Evolutionary conservation across 2,797 vertebrate species (phyloP).

Genomic region (Coendou prehensilis): DNA sequence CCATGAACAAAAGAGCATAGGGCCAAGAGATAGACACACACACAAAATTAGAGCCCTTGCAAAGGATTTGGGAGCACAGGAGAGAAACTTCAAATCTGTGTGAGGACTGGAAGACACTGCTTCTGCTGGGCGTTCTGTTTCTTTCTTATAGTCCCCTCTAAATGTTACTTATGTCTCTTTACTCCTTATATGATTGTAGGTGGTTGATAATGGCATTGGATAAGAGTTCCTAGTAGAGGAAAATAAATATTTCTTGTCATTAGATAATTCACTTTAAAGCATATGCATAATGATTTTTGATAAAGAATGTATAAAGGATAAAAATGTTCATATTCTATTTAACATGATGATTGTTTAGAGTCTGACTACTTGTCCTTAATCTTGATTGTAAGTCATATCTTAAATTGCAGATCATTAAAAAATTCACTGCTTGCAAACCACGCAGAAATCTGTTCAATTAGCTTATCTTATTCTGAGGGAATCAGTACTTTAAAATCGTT

Average conservation of each 20-base stretch:
- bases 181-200: neutral
- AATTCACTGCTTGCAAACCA: neutral
- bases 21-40: neutral
- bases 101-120: neutral
- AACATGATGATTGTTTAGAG: neutral
- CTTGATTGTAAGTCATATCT: neutral
- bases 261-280: neutral
- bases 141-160: neutral
- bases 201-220: neutral
- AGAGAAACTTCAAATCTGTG: neutral
- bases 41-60: neutral
- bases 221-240: neutral
- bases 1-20: neutral
- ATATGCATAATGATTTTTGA: neutral
- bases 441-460: neutral
- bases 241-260: neutral
- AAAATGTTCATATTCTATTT: neutral
- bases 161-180: neutral
- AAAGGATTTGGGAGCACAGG: neutral
- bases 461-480: neutral
- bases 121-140: neutral
- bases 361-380: neutral
- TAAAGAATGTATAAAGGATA: neutral
- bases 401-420: conserved; percentile 24
- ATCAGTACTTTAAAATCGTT: neutral